Evolutionary conservation across 1,140 invertebrate species (phyloP).

Genomic region (Cotesia vestalis): DNA sequence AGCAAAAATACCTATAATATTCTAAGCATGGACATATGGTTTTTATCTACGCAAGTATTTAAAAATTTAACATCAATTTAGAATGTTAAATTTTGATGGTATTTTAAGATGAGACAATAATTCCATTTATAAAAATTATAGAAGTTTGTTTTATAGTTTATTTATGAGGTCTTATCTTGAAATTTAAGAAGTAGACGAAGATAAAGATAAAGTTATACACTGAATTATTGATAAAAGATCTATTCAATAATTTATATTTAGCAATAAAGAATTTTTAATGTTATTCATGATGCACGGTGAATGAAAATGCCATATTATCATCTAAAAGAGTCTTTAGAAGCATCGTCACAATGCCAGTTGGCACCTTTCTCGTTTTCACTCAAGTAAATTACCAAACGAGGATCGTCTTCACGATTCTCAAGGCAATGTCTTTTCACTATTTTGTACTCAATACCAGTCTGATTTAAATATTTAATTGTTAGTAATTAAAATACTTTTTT

Average conservation of each 20-base stretch:
- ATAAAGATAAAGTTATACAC: background rate
- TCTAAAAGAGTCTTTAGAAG: conserved; percentile 13
- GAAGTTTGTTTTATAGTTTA: background rate
- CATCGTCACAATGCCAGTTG: conserved; percentile 23
- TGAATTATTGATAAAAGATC: too few relatives aligned
- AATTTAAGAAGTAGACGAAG: background rate
- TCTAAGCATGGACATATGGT: too few relatives aligned
- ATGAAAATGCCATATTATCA: conserved; percentile 13
- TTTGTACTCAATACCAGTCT: too few relatives aligned
- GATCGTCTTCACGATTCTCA: conserved; percentile 11
- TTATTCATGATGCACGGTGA: conserved; percentile 11
- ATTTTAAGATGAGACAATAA: too few relatives aligned
- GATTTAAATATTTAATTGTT: background rate
- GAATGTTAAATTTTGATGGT: too few relatives aligned
- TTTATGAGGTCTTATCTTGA: background rate
- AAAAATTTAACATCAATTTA: too few relatives aligned
- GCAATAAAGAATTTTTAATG: conserved; percentile 1
- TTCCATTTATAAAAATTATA: background rate
- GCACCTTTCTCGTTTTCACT: conserved; percentile 37
- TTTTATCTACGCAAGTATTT: too few relatives aligned
- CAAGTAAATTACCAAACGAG: conserved; percentile 6
- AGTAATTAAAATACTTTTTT: conserved; percentile 1
- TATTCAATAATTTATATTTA: too few relatives aligned
- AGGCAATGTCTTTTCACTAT: conserved; percentile 1
- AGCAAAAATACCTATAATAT: background rate